These are phyloP conservation scores for Mus caroli DNA, from an alignment of 2,797 vertebrate species.

Conservation along the genomic window DNA sequence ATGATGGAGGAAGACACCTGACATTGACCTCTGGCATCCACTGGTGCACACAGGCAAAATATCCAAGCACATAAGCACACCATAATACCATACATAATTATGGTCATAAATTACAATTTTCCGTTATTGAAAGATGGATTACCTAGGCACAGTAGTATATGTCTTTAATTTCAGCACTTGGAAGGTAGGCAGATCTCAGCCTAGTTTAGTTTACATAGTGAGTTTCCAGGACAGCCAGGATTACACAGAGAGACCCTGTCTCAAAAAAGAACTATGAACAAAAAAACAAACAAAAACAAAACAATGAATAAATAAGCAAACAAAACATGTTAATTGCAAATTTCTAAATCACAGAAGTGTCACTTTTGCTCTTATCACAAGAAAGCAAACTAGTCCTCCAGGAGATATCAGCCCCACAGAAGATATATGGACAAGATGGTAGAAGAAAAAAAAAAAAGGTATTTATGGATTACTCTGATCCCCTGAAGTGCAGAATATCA, in stretches of 20 bases:
- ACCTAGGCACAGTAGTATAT: not conserved
- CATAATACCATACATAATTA: not conserved
- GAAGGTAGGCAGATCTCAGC: not conserved
- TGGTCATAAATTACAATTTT: conserved; percentile 9
- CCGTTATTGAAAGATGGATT: conserved; percentile 14
- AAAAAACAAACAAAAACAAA: too few relatives aligned
- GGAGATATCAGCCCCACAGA: not conserved
- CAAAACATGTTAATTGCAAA: not conserved
- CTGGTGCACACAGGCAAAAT: not conserved
- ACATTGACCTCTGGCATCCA: not conserved
- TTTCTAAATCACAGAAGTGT: not conserved
- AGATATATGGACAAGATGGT: not conserved
- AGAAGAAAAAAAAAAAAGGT: not conserved
- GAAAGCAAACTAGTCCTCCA: not conserved
- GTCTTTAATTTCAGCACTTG: not conserved
- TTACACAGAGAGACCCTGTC: not conserved
- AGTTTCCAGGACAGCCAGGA: not conserved
- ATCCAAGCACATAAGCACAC: not conserved
- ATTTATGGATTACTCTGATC: not conserved
- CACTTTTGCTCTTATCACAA: not conserved
- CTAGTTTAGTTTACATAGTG: not conserved
- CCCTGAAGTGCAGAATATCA: not conserved
- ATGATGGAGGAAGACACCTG: not conserved
- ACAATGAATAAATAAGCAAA: too few relatives aligned
- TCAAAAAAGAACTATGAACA: not conserved